A percentile compares a stretch with the other conserved stretches of the same genome.
Conservation (phyloP, 2,113 vertebrate species). For the Lynx canadensis region DNA sequence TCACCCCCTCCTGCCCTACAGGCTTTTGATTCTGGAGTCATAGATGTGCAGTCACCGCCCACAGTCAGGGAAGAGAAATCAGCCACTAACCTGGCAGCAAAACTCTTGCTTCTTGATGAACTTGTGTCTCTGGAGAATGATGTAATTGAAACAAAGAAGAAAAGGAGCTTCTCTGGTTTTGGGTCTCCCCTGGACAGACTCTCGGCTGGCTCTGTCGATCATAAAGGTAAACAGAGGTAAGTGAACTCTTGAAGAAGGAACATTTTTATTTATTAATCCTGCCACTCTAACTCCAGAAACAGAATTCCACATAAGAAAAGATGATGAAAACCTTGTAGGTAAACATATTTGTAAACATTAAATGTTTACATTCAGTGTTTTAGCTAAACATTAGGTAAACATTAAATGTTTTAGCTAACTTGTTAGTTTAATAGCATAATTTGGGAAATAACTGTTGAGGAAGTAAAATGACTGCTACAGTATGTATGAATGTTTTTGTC, state of each 20-base stretch:
- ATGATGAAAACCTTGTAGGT: neutral
- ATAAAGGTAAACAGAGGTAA: slow-evolving; percentile 92
- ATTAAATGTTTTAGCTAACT: neutral
- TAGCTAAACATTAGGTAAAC: no score
- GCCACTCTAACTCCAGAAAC: neutral
- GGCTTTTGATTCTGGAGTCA: slow-evolving; percentile 75
- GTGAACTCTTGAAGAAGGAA: neutral
- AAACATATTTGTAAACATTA: neutral
- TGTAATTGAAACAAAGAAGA: slow-evolving; percentile 93
- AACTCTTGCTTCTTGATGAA: slow-evolving; percentile 87
- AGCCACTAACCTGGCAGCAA: slow-evolving; percentile 81
- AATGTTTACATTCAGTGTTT: no score
- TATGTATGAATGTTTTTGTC: neutral
- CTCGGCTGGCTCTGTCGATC: slow-evolving; percentile 87
- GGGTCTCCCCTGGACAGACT: slow-evolving; percentile 92
- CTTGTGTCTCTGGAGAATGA: slow-evolving; percentile 91
- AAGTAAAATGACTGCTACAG: neutral
- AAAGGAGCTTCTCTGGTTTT: slow-evolving; percentile 92
- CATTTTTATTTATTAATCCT: neutral
- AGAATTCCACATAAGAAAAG: neutral
- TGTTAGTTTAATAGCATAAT: neutral
- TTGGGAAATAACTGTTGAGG: neutral
- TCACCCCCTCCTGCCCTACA: slow-evolving; percentile 51
- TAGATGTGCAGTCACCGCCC: slow-evolving; percentile 5
- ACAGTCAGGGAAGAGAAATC: slow-evolving; percentile 81